phyloP scores from a whole-genome alignment of 2,888 invertebrate species.

The Crossocerus cetratus region DNA sequence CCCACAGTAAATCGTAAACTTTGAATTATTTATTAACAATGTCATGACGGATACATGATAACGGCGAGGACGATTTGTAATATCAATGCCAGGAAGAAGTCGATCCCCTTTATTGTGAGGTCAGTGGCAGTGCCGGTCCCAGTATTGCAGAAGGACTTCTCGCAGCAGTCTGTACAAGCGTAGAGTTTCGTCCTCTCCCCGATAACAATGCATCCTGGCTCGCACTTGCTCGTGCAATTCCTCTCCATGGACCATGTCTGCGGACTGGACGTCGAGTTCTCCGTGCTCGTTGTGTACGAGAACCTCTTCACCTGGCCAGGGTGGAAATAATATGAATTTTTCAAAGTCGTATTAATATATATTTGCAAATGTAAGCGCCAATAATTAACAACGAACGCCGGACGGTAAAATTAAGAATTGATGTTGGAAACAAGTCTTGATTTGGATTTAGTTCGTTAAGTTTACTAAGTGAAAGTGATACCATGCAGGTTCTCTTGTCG shows the following conservation, averaged over 20 bases:
- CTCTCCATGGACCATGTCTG: slow-evolving; percentile 90
- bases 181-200: slow-evolving; percentile 93
- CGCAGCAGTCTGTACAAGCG: slow-evolving; percentile 92
- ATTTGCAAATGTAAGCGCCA: too few relatives aligned
- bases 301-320: slow-evolving; percentile 85
- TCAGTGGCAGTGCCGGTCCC: slow-evolving; percentile 79
- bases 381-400: too few relatives aligned
- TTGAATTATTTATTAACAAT: slow-evolving; percentile 58
- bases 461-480: slow-evolving; percentile 68
- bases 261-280: slow-evolving; percentile 86
- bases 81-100: slow-evolving; percentile 67
- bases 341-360: too few relatives aligned
- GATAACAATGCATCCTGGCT: slow-evolving; percentile 92
- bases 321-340: too few relatives aligned
- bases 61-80: slow-evolving; percentile 69
- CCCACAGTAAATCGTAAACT: too few relatives aligned
- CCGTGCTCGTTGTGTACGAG: slow-evolving; percentile 89
- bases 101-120: slow-evolving; percentile 59
- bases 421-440: neutral
- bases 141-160: slow-evolving; percentile 86
- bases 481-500: slow-evolving; percentile 89
- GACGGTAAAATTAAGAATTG: too few relatives aligned
- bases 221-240: slow-evolving; percentile 90
- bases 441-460: neutral
- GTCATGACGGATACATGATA: slow-evolving; percentile 71